Base-by-base conservation (phyloP, 2,113 vertebrate species). In the Marcusenius ussheri region DNA sequence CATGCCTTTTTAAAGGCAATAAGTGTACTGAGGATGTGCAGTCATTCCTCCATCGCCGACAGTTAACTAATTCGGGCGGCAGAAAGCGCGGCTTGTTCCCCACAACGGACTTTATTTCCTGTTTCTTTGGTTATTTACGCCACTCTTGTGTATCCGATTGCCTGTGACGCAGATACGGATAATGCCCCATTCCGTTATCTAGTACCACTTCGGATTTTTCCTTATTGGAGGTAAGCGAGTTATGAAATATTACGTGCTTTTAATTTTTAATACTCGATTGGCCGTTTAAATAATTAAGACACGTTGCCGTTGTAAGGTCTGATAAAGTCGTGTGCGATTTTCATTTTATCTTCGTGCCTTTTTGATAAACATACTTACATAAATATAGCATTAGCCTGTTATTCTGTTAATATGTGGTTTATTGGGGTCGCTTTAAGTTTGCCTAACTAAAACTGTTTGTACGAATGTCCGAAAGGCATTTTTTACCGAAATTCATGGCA, bases 1-100 rank as follows among this genome's bases (percentile, higher is more conserved):
- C 90, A 86, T 90, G 92, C 91, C 93, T 93, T 93, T 93, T 89
- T 91, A 94, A 94, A 77, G 93, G 92, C 93, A 94, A 94, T 95
- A 94, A 93, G 91, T 91, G 91, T 89, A 93, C 91, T 91, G 91
- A 93, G 92, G 93, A 91, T 83, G 70, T 92, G 92, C 93, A 91
- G 91, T 95, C 95, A 95, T 92, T 94, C 93, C 92, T 93, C 92
- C 88, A 90, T 94, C 90, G 91, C 87, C 58, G 90, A 91, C 92
- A 19, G 85, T 83, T 91, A 92, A 87, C 27, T 92, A 27, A 45
- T 88, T 58, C 53, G 53, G 51, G 21, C 27, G 46, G 89, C 49
- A 84, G 39, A 50, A 62, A 87, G 47, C 39, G 62, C n/a, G 45
- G 49, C 46, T 42, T 51, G n/a, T 39, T 88, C 70, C n/a, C 21